Conservation (phyloP, 37 sponge, comb jelly and placozoan genomes). For the Halisarca cf. caerulea region DNA sequence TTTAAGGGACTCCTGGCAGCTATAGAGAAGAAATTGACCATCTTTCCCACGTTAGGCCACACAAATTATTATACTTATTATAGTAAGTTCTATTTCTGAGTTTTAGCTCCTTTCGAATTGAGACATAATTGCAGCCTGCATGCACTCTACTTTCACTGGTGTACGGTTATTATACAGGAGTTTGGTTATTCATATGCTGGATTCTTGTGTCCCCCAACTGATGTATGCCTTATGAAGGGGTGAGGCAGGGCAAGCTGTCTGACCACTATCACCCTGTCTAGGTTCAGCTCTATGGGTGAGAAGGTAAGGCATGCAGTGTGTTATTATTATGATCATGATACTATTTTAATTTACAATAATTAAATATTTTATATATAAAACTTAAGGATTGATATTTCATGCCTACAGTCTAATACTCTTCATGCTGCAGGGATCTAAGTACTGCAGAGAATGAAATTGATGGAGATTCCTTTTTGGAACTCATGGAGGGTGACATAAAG, state of each 20-base stretch:
- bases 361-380: too few relatives aligned
- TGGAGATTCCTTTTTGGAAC: too few relatives aligned
- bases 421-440: neutral
- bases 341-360: too few relatives aligned
- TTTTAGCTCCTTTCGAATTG: too few relatives aligned
- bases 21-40: neutral
- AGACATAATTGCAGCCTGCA: too few relatives aligned
- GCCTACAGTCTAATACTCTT: too few relatives aligned
- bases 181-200: neutral
- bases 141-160: too few relatives aligned
- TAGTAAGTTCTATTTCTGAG: neutral
- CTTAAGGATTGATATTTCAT: too few relatives aligned
- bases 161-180: too few relatives aligned
- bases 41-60: neutral
- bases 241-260: neutral
- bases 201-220: conserved; percentile 11
- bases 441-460: too few relatives aligned
- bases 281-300: neutral
- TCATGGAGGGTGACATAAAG: too few relatives aligned
- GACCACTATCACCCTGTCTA: neutral
- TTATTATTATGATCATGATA: too few relatives aligned
- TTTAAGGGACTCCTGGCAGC: neutral
- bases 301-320: neutral
- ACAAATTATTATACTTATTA: neutral
- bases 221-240: neutral